A percentile compares a stretch with the other conserved stretches of the same genome.
Conservation (phyloP, 1,140 invertebrate genomes). For the Ephestia elutella region DNA sequence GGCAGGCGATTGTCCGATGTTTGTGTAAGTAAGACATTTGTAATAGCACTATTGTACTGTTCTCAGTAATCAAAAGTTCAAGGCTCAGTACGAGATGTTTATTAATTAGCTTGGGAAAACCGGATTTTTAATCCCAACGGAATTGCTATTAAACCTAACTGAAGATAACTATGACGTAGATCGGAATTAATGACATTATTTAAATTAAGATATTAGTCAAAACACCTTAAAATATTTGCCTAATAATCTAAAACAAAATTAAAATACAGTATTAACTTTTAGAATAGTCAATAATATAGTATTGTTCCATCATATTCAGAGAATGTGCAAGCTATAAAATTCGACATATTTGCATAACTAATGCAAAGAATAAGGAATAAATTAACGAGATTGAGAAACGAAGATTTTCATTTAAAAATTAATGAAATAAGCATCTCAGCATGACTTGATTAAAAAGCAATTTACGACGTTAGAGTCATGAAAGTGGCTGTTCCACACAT, state of each 20-base stretch:
- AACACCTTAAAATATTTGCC: not conserved
- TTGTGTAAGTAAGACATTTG: conserved; percentile 52
- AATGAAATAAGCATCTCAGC: conserved; percentile 7
- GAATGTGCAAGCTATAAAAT: not conserved
- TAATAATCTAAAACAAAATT: too few relatives aligned
- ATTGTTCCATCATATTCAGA: not conserved
- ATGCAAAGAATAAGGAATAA: conserved; percentile 2
- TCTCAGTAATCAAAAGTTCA: conserved; percentile 66
- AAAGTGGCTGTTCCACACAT: not conserved
- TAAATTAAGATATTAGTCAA: conserved; percentile 25
- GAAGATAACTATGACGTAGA: conserved; percentile 53
- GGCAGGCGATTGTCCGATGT: conserved; percentile 46
- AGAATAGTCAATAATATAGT: not conserved
- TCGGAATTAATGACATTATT: conserved; percentile 39
- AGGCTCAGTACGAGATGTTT: conserved; percentile 62
- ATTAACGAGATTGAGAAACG: conserved; percentile 5
- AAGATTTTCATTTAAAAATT: conserved; percentile 26
- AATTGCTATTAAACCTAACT: conserved; percentile 35
- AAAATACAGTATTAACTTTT: too few relatives aligned
- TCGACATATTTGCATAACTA: not conserved
- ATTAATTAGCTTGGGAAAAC: conserved; percentile 68
- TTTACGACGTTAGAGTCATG: conserved; percentile 5
- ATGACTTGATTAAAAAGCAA: conserved; percentile 8
- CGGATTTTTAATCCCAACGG: conserved; percentile 44
- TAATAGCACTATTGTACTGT: conserved; percentile 65